Evolutionary conservation across 2,888 invertebrate genomes (phyloP).

Genomic region (Reticulitermes lucifugus): DNA sequence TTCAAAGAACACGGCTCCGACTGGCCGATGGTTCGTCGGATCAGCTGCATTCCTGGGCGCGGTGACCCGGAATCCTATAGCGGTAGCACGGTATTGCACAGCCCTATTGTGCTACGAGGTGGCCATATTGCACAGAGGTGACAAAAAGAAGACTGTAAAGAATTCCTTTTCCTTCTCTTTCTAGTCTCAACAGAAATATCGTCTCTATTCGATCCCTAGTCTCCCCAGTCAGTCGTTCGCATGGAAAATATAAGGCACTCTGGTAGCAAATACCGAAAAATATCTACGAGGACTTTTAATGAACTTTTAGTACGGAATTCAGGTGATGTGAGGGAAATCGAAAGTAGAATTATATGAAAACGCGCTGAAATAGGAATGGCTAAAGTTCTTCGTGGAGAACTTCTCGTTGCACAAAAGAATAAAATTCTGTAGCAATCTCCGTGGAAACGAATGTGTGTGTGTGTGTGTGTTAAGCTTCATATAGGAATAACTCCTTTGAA

Average conservation of each 20-base stretch:
- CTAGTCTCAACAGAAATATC: not conserved
- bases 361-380: not conserved
- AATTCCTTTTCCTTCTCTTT: slow-evolving; percentile 6
- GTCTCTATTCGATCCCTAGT: not conserved
- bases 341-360: not conserved
- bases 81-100: not conserved
- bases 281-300: not conserved
- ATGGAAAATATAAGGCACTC: not conserved
- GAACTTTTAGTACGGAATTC: not conserved
- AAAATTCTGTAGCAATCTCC: not conserved
- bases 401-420: not conserved
- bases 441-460: not conserved
- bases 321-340: not conserved
- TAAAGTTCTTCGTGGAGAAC: not conserved
- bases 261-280: not conserved
- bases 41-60: not conserved
- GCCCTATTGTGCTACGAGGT: not conserved
- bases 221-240: not conserved
- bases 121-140: not conserved
- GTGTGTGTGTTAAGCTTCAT: not conserved
- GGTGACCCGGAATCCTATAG: not conserved
- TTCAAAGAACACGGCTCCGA: not conserved
- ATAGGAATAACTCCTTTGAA: no score
- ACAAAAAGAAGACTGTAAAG: slow-evolving; percentile 3
- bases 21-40: not conserved